Base-by-base conservation (phyloP, 2,113 vertebrate species). In the Apteryx owenii region DNA sequence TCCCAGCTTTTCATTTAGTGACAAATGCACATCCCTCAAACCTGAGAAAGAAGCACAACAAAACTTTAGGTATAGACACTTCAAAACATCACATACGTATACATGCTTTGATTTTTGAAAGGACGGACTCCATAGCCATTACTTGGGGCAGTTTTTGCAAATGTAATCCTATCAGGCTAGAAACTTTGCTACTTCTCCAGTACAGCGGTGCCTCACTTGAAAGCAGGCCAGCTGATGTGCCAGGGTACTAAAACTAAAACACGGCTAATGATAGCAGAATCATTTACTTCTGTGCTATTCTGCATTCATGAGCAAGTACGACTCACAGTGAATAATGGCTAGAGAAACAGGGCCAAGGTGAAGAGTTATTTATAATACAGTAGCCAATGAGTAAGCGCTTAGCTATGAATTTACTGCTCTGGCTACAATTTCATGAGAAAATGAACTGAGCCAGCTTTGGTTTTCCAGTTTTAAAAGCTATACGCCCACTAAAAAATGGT, bases 311-410 rank as follows among this genome's bases (percentile, higher is more conserved):
- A 92, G 78, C 50, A 68, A 90, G 83, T 64, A 18, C 72, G 84
- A 70, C 79, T 81, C 89, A 23, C 81, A 70, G 91, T 88, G 94
- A 96, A 40, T 73, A 97, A 94, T 9, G 56, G 71, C 79, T 64
- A 65, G 23, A 94, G 91, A 90, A 95, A 44, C 72, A 78, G 91
- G 93, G 93, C 88, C 94, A 95, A 91, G 91, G 88, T 88, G 93
- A 73, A 77, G 61, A 80, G 96, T 91, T 97, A 95, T 95, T 97
- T 97, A 96, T 94, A 95, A 95, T 76, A 75, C 71, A 85, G 95
- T 91, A 92, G 94, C 93, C 95, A 91, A 79, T 91, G 95, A 96
- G 82, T 95, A 95, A 95, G 85, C 5, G 10, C 89, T 94, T 21
- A 78, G 91, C 85, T 94, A 95, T 90, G 96, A 95, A 96, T 96